Conservation (phyloP, 2,797 vertebrate genomes). For the Lophius americanus region DNA sequence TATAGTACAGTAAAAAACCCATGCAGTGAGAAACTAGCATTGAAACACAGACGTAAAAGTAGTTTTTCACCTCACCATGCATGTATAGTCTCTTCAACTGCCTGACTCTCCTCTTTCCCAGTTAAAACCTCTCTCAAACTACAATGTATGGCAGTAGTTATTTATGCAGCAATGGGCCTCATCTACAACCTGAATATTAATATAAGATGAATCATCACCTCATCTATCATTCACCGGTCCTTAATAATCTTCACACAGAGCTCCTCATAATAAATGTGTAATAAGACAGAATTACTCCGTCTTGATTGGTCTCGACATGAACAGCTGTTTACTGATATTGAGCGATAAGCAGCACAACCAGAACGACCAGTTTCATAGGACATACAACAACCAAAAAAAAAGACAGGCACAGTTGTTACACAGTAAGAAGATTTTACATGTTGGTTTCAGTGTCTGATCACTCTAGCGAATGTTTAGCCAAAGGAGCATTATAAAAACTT, state of each 20-base stretch:
- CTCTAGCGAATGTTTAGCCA: conserved; percentile 11
- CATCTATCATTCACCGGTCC: background rate
- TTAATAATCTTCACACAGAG: background rate
- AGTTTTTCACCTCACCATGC: background rate
- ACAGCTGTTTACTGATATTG: background rate
- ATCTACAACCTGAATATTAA: background rate
- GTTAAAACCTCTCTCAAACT: conserved; percentile 7
- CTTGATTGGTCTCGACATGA: background rate
- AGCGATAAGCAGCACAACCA: conserved; percentile 29
- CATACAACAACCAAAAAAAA: conserved; percentile 4
- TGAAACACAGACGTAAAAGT: conserved; percentile 14
- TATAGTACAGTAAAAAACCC: conserved; percentile 19
- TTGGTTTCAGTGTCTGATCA: conserved; percentile 12
- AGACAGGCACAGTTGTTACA: conserved; percentile 49
- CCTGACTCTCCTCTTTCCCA: background rate
- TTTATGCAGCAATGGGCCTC: background rate
- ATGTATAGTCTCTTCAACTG: background rate
- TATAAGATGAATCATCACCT: too few relatives aligned
- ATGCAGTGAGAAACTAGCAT: conserved; percentile 13
- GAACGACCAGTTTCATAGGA: conserved; percentile 20
- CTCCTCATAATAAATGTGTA: background rate
- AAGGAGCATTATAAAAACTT: background rate
- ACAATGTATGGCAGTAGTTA: background rate
- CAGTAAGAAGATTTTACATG: conserved; percentile 13
- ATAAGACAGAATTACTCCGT: background rate